A percentile compares a stretch with the other conserved stretches of the same genome.
Conservation (phyloP, 2,797 vertebrate species). For the Streptopelia turtur region DNA sequence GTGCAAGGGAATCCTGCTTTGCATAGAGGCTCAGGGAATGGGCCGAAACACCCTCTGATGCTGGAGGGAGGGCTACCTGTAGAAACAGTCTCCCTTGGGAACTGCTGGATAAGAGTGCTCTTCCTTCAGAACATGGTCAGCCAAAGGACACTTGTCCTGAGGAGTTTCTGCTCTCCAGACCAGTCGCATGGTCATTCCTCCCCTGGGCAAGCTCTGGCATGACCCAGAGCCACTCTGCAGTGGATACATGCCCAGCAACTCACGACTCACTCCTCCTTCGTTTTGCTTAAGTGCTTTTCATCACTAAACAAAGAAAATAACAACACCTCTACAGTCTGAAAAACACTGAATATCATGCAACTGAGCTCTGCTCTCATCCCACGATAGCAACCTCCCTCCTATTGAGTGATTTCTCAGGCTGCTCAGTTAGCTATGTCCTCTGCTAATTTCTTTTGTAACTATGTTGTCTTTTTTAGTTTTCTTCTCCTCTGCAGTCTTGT, state of each 20-base stretch:
- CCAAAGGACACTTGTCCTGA: background rate
- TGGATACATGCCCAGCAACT: background rate
- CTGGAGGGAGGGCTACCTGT: background rate
- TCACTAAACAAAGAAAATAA: background rate
- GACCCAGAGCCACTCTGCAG: background rate
- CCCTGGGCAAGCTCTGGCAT: background rate
- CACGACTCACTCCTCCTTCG: fast-evolving
- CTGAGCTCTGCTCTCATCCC: background rate
- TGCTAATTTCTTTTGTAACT: background rate
- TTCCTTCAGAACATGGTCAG: background rate
- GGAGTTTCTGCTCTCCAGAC: background rate
- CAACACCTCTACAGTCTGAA: background rate
- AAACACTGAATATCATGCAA: background rate
- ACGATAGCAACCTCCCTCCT: background rate
- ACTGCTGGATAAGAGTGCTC: background rate
- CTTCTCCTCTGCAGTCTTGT: background rate
- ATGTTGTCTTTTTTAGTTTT: background rate
- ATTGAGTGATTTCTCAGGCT: background rate
- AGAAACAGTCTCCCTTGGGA: background rate
- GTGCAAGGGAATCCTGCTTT: background rate
- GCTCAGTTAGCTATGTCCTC: background rate
- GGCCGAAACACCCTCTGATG: background rate
- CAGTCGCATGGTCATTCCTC: background rate
- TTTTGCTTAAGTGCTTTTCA: background rate
- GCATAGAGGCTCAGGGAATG: background rate